Conservation (phyloP, 2,888 invertebrate species). For the Linnaemya vulpina region DNA sequence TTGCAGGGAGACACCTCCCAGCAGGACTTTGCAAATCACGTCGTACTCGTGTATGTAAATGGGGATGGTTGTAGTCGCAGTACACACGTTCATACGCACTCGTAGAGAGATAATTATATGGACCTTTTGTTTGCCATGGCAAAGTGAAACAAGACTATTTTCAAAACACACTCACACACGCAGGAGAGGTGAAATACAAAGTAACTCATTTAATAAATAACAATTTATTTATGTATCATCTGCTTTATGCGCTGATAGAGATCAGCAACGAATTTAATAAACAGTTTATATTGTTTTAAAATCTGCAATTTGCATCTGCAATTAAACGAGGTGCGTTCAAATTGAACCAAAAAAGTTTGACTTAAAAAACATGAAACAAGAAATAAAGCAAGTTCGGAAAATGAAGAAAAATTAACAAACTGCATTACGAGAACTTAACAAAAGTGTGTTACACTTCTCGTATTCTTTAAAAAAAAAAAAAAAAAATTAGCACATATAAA, state of each 20-base stretch:
- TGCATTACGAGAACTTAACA: too few relatives aligned
- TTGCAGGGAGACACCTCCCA: conserved; percentile 61
- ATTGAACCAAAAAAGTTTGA: too few relatives aligned
- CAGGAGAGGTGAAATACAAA: conserved; percentile 11
- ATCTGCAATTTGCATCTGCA: not conserved
- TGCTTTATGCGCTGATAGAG: not conserved
- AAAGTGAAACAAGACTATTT: conserved; percentile 30
- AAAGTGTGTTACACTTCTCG: too few relatives aligned
- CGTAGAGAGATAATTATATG: not conserved
- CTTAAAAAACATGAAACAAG: too few relatives aligned
- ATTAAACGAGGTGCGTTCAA: too few relatives aligned
- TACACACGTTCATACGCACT: not conserved
- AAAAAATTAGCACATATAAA: too few relatives aligned
- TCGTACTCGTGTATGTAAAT: not conserved
- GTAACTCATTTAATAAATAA: conserved; percentile 28
- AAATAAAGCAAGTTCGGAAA: too few relatives aligned
- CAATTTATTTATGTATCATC: conserved; percentile 8
- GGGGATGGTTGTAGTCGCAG: not conserved
- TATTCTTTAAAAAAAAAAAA: too few relatives aligned
- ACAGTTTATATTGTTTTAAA: not conserved
- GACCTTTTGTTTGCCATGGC: conserved; percentile 16
- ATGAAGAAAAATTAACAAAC: too few relatives aligned
- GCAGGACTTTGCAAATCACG: conserved; percentile 56
- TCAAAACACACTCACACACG: conserved; percentile 41
- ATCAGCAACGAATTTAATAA: conserved; percentile 17